Evolutionary conservation across 1,140 invertebrate species (phyloP).

Genomic region (Yoshiicerus persimilis): DNA sequence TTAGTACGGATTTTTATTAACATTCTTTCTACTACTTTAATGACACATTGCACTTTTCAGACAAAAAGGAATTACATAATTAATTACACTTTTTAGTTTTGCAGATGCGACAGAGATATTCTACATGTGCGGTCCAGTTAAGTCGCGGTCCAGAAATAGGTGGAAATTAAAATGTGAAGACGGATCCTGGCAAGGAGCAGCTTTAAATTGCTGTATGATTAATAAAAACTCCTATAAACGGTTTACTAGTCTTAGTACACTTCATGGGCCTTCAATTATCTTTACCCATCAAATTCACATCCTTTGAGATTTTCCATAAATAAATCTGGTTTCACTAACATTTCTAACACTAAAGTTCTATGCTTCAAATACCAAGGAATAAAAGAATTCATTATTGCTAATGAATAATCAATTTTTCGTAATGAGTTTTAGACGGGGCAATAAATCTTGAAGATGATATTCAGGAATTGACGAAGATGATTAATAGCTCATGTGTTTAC

Average conservation of each 20-base stretch:
- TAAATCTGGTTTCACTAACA: too few species aligned
- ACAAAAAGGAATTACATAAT: too few species aligned
- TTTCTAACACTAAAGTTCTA: too few species aligned
- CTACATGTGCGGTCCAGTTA: slow-evolving; percentile 75
- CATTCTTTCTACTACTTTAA: too few species aligned
- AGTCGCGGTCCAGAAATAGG: slow-evolving; percentile 41
- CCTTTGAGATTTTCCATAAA: too few species aligned
- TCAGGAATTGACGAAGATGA: slow-evolving; percentile 50
- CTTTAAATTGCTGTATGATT: slow-evolving; percentile 68
- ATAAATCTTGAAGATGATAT: background rate
- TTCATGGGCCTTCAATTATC: too few species aligned
- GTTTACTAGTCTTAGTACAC: too few species aligned
- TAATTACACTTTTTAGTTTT: slow-evolving; percentile 57
- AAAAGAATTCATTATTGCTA: background rate
- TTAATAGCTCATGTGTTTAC: slow-evolving; percentile 73
- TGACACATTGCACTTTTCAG: too few species aligned
- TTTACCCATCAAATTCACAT: too few species aligned
- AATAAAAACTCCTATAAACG: too few species aligned
- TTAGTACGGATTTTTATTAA: too few species aligned
- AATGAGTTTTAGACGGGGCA: background rate
- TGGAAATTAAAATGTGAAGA: slow-evolving; percentile 64
- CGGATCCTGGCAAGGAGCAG: slow-evolving; percentile 76
- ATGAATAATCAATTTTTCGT: background rate
- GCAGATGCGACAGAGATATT: slow-evolving; percentile 77
- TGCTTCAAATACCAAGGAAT: too few species aligned